Evolutionary conservation across 2,888 invertebrate species (phyloP).

Genomic region (Dione vanillae): DNA sequence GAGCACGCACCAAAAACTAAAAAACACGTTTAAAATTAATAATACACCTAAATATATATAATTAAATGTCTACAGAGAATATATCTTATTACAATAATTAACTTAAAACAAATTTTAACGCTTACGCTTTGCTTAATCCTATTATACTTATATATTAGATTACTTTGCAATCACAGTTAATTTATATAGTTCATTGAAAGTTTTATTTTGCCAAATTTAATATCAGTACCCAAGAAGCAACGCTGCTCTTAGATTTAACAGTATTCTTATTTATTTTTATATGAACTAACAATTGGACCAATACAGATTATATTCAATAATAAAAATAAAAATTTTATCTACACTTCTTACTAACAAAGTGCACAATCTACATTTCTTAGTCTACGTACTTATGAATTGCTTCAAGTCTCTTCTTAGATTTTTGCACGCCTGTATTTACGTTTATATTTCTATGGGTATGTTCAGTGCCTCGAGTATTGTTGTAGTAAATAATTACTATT

Average conservation of each 20-base stretch:
- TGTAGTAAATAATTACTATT: neutral
- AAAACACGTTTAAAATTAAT: constrained; percentile 27
- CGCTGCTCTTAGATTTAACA: constrained; percentile 20
- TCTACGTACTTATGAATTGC: neutral
- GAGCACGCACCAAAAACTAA: constrained; percentile 41
- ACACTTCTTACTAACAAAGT: neutral
- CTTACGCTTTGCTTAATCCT: constrained; percentile 27
- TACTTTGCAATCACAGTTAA: neutral
- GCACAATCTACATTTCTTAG: constrained; percentile 3
- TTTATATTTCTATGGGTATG: neutral
- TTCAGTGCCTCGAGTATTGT: constrained; percentile 6
- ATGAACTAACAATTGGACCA: neutral
- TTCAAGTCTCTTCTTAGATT: constrained; percentile 17
- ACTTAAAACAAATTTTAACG: neutral
- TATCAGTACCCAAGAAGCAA: constrained; percentile 14
- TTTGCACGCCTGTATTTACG: constrained; percentile 6
- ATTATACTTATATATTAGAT: neutral
- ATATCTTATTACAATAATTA: neutral
- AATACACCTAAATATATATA: constrained; percentile 12
- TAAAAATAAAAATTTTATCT: neutral
- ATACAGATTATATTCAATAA: neutral
- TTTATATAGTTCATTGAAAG: neutral
- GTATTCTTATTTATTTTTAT: constrained; percentile 3
- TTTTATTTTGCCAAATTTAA: neutral
- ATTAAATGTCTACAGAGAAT: constrained; percentile 1